These are phyloP conservation scores for Hypocryptadius cinnamomeus DNA, from an alignment of 2,113 vertebrate species.

Conservation along the genomic window DNA sequence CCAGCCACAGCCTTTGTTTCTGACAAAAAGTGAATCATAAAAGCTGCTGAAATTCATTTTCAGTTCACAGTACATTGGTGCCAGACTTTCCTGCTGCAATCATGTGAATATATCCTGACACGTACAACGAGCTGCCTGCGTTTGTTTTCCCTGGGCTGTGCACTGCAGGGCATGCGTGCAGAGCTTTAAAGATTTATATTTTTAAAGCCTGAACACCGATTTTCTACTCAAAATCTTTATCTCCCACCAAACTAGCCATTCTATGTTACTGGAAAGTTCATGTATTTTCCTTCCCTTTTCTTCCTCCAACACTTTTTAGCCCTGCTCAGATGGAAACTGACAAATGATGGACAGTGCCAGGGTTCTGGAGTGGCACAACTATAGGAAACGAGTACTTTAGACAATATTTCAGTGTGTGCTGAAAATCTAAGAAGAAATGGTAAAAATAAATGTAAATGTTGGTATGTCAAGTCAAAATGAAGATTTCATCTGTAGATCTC, in stretches of 20 bases:
- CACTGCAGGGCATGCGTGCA: not conserved
- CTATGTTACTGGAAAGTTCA: not conserved
- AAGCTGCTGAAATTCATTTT: conserved; percentile 8
- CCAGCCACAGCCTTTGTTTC: not conserved
- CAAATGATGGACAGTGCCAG: not conserved
- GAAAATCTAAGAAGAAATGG: not conserved
- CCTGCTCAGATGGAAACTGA: not conserved
- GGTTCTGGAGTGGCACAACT: not conserved
- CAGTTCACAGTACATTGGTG: not conserved
- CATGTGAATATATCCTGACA: not conserved
- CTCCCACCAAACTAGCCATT: not conserved
- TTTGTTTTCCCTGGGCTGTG: not conserved
- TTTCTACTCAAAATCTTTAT: not conserved
- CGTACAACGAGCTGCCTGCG: not conserved
- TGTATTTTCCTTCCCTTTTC: not conserved
- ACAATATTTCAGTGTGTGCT: not conserved
- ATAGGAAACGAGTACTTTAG: not conserved
- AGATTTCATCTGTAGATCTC: not conserved
- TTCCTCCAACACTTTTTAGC: not conserved
- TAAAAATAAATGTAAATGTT: not conserved
- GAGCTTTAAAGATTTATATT: accelerated
- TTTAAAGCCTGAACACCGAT: not conserved
- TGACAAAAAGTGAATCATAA: not conserved
- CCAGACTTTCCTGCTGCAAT: not conserved
- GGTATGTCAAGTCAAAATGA: not conserved